Evolutionary conservation across 2,888 invertebrate genomes (phyloP).

Genomic region (Drosophila vallismaia): DNA sequence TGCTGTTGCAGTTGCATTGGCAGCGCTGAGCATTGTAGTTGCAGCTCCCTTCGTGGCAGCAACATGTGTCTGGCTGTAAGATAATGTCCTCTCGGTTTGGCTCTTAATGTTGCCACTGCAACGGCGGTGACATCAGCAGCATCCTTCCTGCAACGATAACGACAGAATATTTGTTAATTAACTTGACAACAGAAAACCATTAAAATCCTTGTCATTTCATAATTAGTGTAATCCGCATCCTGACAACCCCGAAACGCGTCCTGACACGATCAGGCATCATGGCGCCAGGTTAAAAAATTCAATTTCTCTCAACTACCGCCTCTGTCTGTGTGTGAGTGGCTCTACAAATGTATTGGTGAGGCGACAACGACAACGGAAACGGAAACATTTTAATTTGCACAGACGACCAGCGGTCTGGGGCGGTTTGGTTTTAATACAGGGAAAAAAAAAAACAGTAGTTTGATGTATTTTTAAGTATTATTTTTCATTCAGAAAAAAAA

Average conservation of each 20-base stretch:
- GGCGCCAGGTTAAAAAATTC: conserved; percentile 63
- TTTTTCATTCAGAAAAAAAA: not conserved
- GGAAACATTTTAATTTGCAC: conserved; percentile 77
- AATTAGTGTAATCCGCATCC: conserved; percentile 72
- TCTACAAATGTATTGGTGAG: conserved; percentile 7
- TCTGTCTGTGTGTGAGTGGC: conserved; percentile 17
- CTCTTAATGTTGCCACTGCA: conserved; percentile 31
- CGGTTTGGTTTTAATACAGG: conserved; percentile 13
- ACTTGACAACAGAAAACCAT: conserved; percentile 58
- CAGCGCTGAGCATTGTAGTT: conserved; percentile 71
- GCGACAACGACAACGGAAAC: conserved; percentile 55
- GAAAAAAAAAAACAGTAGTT: no score
- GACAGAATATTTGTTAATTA: conserved; percentile 54
- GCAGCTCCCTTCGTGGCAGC: conserved; percentile 62
- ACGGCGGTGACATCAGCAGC: conserved; percentile 57
- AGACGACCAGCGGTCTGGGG: conserved; percentile 49
- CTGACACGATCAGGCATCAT: conserved; percentile 44
- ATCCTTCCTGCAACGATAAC: conserved; percentile 51
- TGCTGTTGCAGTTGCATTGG: conserved; percentile 62
- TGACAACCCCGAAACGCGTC: conserved; percentile 62
- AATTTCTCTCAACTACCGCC: conserved; percentile 55
- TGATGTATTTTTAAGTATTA: conserved; percentile 1
- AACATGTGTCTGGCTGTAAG: conserved; percentile 65
- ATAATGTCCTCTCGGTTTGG: conserved; percentile 26
- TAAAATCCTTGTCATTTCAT: conserved; percentile 67